Evolutionary conservation across 2,113 vertebrate species (phyloP).

Genomic region (Rhabdornis inornatus): DNA sequence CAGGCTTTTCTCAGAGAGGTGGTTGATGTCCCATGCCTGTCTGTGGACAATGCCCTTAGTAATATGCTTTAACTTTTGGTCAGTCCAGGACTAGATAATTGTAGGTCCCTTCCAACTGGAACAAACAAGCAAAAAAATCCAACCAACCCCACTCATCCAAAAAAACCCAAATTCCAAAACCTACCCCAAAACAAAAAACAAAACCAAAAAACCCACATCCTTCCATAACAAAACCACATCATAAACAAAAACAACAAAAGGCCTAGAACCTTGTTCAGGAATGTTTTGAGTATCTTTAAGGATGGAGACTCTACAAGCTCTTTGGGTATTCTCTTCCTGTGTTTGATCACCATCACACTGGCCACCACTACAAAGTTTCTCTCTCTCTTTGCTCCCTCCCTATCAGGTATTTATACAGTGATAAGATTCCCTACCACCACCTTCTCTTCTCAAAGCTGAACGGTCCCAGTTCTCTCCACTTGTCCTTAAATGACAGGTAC

Average conservation of each 20-base stretch:
- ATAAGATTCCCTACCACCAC: not conserved
- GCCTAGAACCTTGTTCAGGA: not conserved
- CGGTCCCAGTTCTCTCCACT: not conserved
- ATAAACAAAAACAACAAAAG: not conserved
- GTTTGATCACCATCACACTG: not conserved
- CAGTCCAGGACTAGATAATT: not conserved
- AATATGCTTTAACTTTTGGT: not conserved
- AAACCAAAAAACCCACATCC: not conserved
- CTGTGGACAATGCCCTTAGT: not conserved
- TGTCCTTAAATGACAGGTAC: not conserved
- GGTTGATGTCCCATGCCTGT: not conserved
- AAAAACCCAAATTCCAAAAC: not conserved
- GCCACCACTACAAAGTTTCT: not conserved
- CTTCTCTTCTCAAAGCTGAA: not conserved
- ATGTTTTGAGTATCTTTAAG: not conserved
- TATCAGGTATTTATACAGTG: not conserved
- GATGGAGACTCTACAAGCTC: not conserved
- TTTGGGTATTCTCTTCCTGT: not conserved
- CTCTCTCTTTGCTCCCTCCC: not conserved
- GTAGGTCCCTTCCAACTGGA: not conserved
- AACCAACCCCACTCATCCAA: not conserved
- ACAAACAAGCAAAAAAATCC: not conserved
- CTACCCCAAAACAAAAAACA: not conserved
- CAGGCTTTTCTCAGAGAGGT: not conserved
- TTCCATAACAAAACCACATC: not conserved